Base-by-base conservation (phyloP, 2,113 vertebrate genomes). In the Urocynchramus pylzowi region DNA sequence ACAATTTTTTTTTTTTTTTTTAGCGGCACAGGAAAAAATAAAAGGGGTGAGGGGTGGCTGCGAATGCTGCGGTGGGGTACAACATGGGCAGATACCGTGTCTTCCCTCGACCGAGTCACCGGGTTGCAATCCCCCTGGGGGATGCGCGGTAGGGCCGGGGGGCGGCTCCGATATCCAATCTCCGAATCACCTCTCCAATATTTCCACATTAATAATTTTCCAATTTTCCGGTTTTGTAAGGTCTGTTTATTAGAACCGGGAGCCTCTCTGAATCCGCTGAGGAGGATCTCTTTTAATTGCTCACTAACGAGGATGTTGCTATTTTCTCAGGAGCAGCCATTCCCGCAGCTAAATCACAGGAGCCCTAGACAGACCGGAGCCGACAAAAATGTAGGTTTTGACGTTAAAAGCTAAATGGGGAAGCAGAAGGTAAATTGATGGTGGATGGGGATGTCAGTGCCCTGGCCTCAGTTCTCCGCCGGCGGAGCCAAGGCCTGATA, bases 291-390 rank as follows among this genome's bases (percentile, higher is more conserved):
- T 97, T 97, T 97, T 98, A 98, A 98, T 98, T 98, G 94, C 93
- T 97, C 41, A 60, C 89, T 98, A 98, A 98, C 95, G 92, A 98
- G 97, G 94, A 97, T 97, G 95, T 95, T 96, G 97, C 97, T 96
- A 61, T 98, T 98, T 98, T 98, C 97, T 97, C 97, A 92, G 97
- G 95, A 98, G 93, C 95, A 92, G 96, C 97, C 97, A 96, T 97
- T 98, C 97, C 97, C 95, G 92, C 95, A 97, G 97, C 86, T 97
- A 98, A 98, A 98, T 98, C 98, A 95, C 97, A 93, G 98, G 97
- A 98, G 89, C 71, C 96, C 98, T 98, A 99, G 99, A 99, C 98
- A 98, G 97, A 95, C 97, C 98, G 98, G 98, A 99, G 99, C 99
- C 98, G 89, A 98, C 97, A 98, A 98, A 98, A 98, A 99, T 98